phyloP scores from a whole-genome alignment of 2,113 vertebrate species.

The Jaculus jaculus region DNA sequence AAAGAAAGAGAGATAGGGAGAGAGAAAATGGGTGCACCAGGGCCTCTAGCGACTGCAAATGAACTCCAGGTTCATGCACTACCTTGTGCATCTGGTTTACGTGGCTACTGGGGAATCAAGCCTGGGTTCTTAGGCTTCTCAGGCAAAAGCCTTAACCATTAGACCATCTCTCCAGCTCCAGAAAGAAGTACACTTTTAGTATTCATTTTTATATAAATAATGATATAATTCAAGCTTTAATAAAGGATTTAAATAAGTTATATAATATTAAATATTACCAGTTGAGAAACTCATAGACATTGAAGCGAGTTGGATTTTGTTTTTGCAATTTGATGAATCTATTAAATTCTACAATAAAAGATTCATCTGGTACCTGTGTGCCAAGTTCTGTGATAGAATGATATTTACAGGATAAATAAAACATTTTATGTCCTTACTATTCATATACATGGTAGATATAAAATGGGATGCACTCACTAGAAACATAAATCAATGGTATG shows the following conservation, averaged over 20 bases:
- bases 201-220: background rate
- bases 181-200: background rate
- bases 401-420: background rate
- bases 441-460: background rate
- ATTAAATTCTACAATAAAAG: background rate
- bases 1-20: no score
- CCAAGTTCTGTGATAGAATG: background rate
- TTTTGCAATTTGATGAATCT: background rate
- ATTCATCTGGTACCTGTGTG: background rate
- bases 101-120: no score
- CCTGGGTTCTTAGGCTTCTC: no score
- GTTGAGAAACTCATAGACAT: background rate
- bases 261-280: background rate
- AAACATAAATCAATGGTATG: background rate
- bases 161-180: no score
- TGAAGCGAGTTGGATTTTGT: background rate
- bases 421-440: background rate
- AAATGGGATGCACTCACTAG: background rate
- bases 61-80: no score
- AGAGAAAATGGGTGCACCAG: no score
- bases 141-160: no score
- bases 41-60: no score
- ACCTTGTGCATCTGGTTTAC: no score
- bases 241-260: constrained; percentile 10
- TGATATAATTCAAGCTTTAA: background rate